phyloP scores from a whole-genome alignment of 1,140 invertebrate species.

The Calliopsis andreniformis region DNA sequence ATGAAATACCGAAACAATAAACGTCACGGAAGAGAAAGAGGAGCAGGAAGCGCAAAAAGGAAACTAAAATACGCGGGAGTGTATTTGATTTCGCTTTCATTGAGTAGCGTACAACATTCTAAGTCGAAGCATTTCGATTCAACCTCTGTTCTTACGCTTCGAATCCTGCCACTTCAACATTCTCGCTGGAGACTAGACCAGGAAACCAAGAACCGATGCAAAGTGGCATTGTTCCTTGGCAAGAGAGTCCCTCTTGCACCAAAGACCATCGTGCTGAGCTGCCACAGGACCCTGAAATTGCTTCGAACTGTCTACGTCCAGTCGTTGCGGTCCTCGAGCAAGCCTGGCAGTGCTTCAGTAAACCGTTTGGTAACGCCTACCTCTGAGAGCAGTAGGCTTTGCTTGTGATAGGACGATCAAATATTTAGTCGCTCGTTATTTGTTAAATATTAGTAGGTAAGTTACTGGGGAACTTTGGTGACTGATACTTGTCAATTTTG shows the following conservation, averaged over 20 bases:
- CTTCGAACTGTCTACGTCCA: not conserved
- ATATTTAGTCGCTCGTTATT: too few relatives aligned
- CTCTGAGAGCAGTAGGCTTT: too few relatives aligned
- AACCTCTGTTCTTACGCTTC: conserved; percentile 9
- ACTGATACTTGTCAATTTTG: too few relatives aligned
- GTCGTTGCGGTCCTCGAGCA: not conserved
- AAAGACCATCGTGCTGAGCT: not conserved
- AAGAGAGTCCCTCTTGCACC: not conserved
- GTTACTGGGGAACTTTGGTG: too few relatives aligned
- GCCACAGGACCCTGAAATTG: not conserved
- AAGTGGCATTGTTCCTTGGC: conserved; percentile 14
- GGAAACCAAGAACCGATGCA: not conserved
- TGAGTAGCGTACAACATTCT: conserved; percentile 1
- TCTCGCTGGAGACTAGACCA: conserved; percentile 1
- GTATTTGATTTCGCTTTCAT: conserved; percentile 12
- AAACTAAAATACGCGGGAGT: not conserved
- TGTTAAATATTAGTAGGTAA: too few relatives aligned
- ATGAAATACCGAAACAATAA: not conserved
- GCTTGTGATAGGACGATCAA: too few relatives aligned
- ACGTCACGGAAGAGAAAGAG: not conserved
- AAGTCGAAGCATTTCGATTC: conserved; percentile 31
- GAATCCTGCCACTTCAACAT: not conserved
- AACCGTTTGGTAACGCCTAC: not conserved
- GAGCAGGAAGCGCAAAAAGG: not conserved
- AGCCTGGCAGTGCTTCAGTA: not conserved